phyloP scores from a whole-genome alignment of 2,113 vertebrate genomes.

The Osmerus eperlanus region DNA sequence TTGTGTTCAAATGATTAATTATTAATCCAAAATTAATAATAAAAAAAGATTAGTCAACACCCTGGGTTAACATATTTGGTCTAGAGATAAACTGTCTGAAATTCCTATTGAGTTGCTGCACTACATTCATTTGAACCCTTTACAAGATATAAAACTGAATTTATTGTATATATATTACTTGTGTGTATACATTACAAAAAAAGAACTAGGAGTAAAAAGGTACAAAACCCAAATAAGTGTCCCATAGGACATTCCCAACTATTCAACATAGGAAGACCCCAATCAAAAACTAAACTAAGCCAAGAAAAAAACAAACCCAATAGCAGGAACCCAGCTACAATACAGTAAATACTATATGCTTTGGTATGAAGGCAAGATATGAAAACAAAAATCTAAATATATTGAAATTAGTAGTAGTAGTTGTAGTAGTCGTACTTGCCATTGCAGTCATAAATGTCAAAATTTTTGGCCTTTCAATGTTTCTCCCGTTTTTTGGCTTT shows the following conservation, averaged over 20 bases:
- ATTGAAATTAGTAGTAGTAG: conserved; percentile 38
- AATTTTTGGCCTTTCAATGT: neutral
- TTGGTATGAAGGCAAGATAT: conserved; percentile 73
- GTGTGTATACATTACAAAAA: conserved; percentile 56
- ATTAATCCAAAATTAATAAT: conserved; percentile 32
- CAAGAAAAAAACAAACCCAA: conserved; percentile 9
- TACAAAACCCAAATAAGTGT: conserved; percentile 33
- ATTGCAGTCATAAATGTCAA: conserved; percentile 10
- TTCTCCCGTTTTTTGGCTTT: neutral
- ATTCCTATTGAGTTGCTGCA: conserved; percentile 62
- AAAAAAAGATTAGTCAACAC: neutral
- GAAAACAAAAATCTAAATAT: conserved; percentile 48
- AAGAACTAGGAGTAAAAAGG: conserved; percentile 37
- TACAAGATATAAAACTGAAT: conserved; percentile 53
- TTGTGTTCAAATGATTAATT: conserved; percentile 33
- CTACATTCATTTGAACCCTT: conserved; percentile 65
- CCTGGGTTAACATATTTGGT: conserved; percentile 67
- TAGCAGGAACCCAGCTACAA: conserved; percentile 61
- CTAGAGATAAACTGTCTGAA: conserved; percentile 67
- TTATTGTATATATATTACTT: conserved; percentile 28
- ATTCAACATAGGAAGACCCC: conserved; percentile 23
- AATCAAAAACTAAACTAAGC: neutral
- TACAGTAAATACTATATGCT: conserved; percentile 72
- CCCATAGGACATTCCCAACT: conserved; percentile 52
- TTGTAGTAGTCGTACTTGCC: conserved; percentile 46